phyloP scores from a whole-genome alignment of 2,113 vertebrate genomes.

The Gallinago undulata region DNA sequence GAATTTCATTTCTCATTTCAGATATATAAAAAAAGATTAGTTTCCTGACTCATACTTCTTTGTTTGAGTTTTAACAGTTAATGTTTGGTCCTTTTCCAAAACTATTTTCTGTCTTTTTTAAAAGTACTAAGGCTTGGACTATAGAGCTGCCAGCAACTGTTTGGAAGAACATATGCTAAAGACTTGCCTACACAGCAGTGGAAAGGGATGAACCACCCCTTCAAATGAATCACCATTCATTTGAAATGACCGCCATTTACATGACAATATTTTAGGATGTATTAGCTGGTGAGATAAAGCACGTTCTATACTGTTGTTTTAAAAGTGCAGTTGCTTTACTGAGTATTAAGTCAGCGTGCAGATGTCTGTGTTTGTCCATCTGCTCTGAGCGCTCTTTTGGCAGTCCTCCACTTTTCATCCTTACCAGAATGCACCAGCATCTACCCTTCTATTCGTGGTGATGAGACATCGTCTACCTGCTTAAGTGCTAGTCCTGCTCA shows the following conservation, averaged over 20 bases:
- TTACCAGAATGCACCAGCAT: not conserved
- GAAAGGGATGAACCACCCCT: not conserved
- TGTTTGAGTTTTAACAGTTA: constrained; percentile 19
- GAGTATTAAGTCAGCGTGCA: not conserved
- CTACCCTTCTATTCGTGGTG: not conserved
- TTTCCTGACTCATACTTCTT: constrained; percentile 20
- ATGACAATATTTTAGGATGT: not conserved
- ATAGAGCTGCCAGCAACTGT: not conserved
- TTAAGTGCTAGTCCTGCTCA: not conserved
- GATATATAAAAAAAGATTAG: not conserved
- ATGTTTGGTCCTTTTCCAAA: constrained; percentile 34
- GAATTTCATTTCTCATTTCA: constrained; percentile 54
- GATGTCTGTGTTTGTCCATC: not conserved
- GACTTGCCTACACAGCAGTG: not conserved
- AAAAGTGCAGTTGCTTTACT: not conserved
- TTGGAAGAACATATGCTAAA: not conserved
- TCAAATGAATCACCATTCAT: not conserved
- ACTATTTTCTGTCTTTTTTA: constrained; percentile 29
- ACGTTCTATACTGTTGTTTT: not conserved
- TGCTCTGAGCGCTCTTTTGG: not conserved
- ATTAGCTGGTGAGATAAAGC: not conserved
- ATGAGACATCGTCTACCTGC: not conserved
- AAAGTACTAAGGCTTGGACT: not conserved
- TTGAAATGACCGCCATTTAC: not conserved
- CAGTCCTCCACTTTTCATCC: not conserved